These are phyloP conservation scores for Ectemnius lituratus DNA, from an alignment of 2,888 invertebrate genomes.

Conservation along the genomic window DNA sequence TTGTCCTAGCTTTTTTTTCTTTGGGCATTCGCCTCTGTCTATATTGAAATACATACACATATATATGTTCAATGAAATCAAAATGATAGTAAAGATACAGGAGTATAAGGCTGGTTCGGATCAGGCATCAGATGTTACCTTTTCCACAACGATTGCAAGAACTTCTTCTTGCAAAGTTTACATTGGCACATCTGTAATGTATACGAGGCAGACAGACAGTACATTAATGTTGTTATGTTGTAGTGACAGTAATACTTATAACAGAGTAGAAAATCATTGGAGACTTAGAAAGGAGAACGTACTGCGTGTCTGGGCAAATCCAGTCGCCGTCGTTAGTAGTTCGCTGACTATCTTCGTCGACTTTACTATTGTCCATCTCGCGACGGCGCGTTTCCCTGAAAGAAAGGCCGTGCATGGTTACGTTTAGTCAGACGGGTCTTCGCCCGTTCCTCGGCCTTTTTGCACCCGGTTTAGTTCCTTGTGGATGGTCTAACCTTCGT, in stretches of 20 bases:
- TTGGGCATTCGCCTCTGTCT: constrained; percentile 79
- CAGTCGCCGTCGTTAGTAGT: constrained; percentile 75
- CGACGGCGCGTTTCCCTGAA: constrained; percentile 3
- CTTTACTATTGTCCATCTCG: constrained; percentile 71
- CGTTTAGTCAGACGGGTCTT: background rate
- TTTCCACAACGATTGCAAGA: constrained; percentile 96
- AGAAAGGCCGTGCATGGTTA: constrained; percentile 14
- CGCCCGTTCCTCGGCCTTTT: no score
- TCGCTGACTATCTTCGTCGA: constrained; percentile 72
- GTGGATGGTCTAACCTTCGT: no score
- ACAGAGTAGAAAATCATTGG: background rate
- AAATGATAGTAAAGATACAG: background rate
- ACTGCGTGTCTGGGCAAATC: constrained; percentile 76
- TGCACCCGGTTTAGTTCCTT: no score
- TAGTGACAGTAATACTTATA: background rate
- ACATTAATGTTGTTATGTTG: background rate
- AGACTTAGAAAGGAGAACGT: constrained; percentile 50
- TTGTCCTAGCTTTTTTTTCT: constrained; percentile 92
- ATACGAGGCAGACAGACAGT: constrained; percentile 10
- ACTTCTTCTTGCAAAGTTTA: constrained; percentile 94
- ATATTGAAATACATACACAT: constrained; percentile 22
- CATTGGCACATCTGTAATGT: constrained; percentile 88
- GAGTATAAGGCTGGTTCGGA: background rate
- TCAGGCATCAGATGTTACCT: constrained; percentile 75
- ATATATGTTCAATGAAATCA: background rate